Percentiles rank a stretch among this genome's conserved stretches.
Conservation (phyloP, 2,888 invertebrate species). For the Cheilosia pagana region DNA sequence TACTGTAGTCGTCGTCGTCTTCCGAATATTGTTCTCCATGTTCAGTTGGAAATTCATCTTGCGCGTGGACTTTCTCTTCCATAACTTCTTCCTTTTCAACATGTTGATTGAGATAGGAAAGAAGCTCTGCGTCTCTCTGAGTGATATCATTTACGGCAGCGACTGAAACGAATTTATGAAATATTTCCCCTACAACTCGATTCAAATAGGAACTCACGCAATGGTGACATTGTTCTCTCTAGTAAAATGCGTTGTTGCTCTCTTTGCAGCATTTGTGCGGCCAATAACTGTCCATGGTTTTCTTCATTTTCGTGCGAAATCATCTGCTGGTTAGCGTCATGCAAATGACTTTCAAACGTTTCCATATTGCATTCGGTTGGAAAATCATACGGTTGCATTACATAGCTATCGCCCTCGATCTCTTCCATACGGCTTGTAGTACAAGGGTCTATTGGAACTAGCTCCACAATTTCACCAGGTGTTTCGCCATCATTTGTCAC, state of each 20-base stretch:
- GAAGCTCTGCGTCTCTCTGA: constrained; percentile 76
- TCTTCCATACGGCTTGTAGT: constrained; percentile 25
- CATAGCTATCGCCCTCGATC: constrained; percentile 26
- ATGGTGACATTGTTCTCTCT: constrained; percentile 78
- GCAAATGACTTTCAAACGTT: constrained; percentile 32
- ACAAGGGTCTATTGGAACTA: constrained; percentile 56
- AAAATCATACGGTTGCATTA: constrained; percentile 65
- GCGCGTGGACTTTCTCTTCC: neutral
- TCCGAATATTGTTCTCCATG: constrained; percentile 44
- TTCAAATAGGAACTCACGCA: constrained; percentile 72
- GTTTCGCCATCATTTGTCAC: constrained; percentile 50
- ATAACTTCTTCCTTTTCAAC: constrained; percentile 40
- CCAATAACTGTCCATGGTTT: constrained; percentile 35
- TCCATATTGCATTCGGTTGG: constrained; percentile 52
- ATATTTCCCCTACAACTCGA: neutral
- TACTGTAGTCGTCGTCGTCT: constrained; percentile 75
- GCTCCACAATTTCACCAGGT: constrained; percentile 59
- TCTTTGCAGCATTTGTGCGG: constrained; percentile 57
- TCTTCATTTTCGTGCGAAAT: constrained; percentile 27
- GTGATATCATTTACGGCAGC: constrained; percentile 78
- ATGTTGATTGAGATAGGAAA: constrained; percentile 75
- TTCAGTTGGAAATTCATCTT: neutral
- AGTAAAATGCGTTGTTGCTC: constrained; percentile 76
- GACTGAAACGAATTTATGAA: constrained; percentile 58
- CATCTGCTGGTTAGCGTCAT: constrained; percentile 24